Evolutionary conservation across 2,113 vertebrate genomes (phyloP), one percentile per base, ranked within the genome.

Genomic region (Meles meles): DNA sequence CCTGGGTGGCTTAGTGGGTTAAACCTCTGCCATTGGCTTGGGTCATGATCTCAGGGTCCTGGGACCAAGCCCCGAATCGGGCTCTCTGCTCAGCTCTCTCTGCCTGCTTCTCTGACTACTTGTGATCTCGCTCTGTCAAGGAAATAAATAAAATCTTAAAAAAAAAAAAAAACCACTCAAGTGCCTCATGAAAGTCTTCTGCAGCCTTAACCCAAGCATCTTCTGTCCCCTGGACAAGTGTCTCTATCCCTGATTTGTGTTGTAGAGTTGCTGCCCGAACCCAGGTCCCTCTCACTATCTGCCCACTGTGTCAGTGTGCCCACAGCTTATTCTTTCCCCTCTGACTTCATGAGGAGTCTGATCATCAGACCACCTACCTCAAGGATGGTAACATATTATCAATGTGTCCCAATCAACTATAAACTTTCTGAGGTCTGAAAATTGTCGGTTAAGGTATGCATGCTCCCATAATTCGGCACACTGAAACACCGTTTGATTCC

Each of bases 61-160:
- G 15, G 52, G 52, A 52, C 6, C 5, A 1, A 52, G 52, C 5
- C 52, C 52, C 1, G 9, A 5, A 0, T 0, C 5, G 5, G 52
- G 52, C 52, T 52, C 52, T 52, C 52, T 52, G 52, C 52, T 52
- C 52, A 52, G 52, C 15, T 55, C 52, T 55, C 52, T 55, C 52
- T 55, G 52, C 52, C 52, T 55, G 52, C 52, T 17, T 55, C 52
- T 55, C 52, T 55, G 52, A 15, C 52, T 55, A 55, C 52, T 55
- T 18, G 15, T 55, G 52, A 55, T 55, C 52, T 55, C 17, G 17
- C 52, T 55, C 17, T 55, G 52, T 55, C 52, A 55, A 55, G 52
- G 52, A 55, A 55, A 55, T 55, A 55, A 55, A 55, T 55, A 55
- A 55, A 55, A 55, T 18, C 52, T 47, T 47, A 17, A 52, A 52